These are phyloP conservation scores for Heliconius ismenius DNA, from an alignment of 2,888 invertebrate species.

Conservation along the genomic window DNA sequence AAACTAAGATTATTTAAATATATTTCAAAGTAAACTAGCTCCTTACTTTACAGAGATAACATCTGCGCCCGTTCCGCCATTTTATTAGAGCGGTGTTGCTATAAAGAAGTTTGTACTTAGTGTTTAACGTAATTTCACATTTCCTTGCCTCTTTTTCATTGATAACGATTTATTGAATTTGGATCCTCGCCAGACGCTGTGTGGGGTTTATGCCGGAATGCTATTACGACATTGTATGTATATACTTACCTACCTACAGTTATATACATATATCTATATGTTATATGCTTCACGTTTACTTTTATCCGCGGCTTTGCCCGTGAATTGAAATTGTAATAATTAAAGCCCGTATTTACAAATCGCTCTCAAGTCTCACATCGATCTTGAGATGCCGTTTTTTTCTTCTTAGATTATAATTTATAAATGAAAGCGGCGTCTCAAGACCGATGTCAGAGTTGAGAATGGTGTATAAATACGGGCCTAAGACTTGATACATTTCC, in stretches of 20 bases:
- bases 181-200: conserved; percentile 27
- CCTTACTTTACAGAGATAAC: conserved; percentile 8
- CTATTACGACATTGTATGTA: conserved; percentile 25
- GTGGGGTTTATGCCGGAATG: conserved; percentile 21
- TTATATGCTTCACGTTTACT: not conserved
- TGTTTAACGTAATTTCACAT: conserved; percentile 27
- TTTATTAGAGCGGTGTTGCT: conserved; percentile 19
- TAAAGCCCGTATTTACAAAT: not conserved
- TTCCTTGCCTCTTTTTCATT: conserved; percentile 31
- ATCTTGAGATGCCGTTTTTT: too few relatives aligned
- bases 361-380: too few relatives aligned
- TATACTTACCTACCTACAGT: not conserved
- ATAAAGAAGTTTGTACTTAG: conserved; percentile 26
- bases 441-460: too few relatives aligned
- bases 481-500: too few relatives aligned
- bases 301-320: not conserved
- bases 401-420: too few relatives aligned
- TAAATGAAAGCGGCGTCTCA: too few relatives aligned
- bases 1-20: conserved; percentile 1
- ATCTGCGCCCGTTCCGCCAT: conserved; percentile 18
- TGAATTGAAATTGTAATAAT: not conserved
- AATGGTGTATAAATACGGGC: too few relatives aligned
- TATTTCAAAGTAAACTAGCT: conserved; percentile 12
- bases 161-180: conserved; percentile 29
- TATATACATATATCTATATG: not conserved